phyloP scores from a whole-genome alignment of 2,888 invertebrate species.

The Ectobius pallidus region DNA sequence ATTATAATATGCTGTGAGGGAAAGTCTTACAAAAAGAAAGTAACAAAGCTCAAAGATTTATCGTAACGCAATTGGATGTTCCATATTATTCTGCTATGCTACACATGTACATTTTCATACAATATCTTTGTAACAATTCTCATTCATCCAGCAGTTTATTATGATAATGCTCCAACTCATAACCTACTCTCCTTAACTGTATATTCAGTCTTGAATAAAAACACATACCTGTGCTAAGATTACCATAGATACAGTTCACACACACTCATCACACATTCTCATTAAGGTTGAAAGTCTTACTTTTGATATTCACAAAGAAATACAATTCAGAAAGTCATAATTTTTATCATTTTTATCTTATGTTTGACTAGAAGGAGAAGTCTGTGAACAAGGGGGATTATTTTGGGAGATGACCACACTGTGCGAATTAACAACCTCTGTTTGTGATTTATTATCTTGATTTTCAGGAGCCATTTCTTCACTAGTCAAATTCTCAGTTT shows the following conservation, averaged over 20 bases:
- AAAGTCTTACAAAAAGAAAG: slow-evolving; percentile 34
- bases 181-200: background rate
- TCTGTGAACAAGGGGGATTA: background rate
- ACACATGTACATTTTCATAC: slow-evolving; percentile 13
- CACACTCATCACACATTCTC: slow-evolving; percentile 7
- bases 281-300: background rate
- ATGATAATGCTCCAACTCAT: background rate
- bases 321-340: background rate
- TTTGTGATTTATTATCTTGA: background rate
- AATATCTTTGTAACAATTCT: slow-evolving; percentile 3
- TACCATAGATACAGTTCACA: background rate
- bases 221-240: background rate
- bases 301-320: background rate
- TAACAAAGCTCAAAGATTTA: slow-evolving; percentile 27
- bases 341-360: background rate
- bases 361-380: background rate
- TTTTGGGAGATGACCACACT: background rate
- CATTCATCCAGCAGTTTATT: background rate
- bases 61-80: background rate
- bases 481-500: too few species aligned
- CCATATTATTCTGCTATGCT: slow-evolving; percentile 2
- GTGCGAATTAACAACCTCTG: background rate
- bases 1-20: slow-evolving; percentile 30
- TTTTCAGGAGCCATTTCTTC: too few species aligned
- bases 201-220: background rate